phyloP scores from a whole-genome alignment of 2,113 vertebrate species.

The Podarcis raffonei region DNA sequence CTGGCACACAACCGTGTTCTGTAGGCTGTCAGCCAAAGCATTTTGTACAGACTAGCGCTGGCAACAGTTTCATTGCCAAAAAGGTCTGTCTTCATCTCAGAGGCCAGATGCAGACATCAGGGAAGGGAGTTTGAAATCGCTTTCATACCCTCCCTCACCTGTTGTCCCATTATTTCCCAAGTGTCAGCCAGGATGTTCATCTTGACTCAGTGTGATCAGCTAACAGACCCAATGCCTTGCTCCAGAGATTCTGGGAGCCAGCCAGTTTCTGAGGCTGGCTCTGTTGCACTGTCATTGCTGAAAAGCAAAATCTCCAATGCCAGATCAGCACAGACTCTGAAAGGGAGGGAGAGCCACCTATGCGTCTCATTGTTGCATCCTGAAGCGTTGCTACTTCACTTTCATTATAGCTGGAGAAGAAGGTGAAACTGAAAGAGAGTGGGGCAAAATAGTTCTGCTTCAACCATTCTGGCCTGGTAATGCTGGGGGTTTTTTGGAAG shows the following conservation, averaged over 20 bases:
- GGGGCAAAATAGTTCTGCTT: not conserved
- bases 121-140: conserved; percentile 20
- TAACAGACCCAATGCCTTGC: not conserved
- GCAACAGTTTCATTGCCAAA: conserved; percentile 59
- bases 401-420: not conserved
- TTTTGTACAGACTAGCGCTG: conserved; percentile 41
- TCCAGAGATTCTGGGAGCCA: not conserved
- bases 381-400: not conserved
- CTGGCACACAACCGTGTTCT: conserved; percentile 44
- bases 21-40: conserved; percentile 51
- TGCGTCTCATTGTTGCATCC: not conserved
- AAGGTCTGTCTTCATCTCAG: conserved; percentile 44
- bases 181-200: not conserved
- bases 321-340: not conserved
- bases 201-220: not conserved
- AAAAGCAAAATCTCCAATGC: not conserved
- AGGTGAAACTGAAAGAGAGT: not conserved
- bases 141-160: conserved; percentile 27
- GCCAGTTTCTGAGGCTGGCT: not conserved
- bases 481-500: too few relatives aligned
- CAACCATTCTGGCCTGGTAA: not conserved
- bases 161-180: not conserved
- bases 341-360: not conserved
- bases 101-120: conserved; percentile 45
- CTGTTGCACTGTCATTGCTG: not conserved